Conservation (phyloP, 2,888 invertebrate genomes). For the Meloe dianella region DNA sequence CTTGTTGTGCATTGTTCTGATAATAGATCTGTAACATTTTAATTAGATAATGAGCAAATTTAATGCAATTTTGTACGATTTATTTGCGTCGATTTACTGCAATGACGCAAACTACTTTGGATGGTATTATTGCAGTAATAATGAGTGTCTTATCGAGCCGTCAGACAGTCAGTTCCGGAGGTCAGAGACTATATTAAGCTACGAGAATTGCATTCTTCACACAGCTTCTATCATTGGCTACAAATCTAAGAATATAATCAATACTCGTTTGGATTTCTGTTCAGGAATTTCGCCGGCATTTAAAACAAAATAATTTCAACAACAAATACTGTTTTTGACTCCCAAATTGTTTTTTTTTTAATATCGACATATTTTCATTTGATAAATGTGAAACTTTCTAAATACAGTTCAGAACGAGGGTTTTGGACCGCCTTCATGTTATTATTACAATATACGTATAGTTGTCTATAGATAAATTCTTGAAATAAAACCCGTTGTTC, state of each 20-base stretch:
- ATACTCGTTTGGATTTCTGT: conserved; percentile 3
- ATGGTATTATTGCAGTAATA: conserved; percentile 26
- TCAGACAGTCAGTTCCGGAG: conserved; percentile 42
- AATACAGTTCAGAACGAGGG: background rate
- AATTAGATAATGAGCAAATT: background rate
- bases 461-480: conserved; percentile 26
- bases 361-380: background rate
- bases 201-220: conserved; percentile 49
- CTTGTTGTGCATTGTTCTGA: background rate
- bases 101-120: conserved; percentile 12
- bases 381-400: background rate
- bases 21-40: no score
- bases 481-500: conserved; percentile 32
- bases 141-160: conserved; percentile 27
- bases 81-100: conserved; percentile 10
- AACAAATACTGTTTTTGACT: background rate
- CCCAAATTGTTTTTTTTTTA: no score
- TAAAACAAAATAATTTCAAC: background rate
- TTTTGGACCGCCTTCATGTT: background rate
- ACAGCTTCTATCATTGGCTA: conserved; percentile 48
- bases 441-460: background rate
- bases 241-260: conserved; percentile 30
- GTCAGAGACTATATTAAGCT: conserved; percentile 54
- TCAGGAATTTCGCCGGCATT: background rate
- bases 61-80: background rate